Conservation (phyloP, 2,797 vertebrate genomes). For the Anabas testudineus region DNA sequence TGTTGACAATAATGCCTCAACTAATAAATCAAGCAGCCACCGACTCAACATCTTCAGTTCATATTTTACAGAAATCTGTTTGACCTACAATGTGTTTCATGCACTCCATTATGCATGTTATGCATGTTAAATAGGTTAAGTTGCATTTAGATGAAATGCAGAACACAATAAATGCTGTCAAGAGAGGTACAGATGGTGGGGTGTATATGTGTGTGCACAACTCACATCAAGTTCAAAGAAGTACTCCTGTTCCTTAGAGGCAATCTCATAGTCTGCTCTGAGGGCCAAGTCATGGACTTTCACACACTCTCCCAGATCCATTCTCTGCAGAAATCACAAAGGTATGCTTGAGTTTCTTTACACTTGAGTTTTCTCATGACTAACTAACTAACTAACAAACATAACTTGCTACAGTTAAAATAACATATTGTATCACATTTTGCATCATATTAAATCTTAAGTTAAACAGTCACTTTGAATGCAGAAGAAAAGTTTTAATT, state of each 20-base stretch:
- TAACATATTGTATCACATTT: background rate
- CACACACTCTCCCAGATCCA: slow-evolving; percentile 98
- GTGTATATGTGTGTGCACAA: background rate
- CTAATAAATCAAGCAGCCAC: background rate
- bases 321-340: slow-evolving; percentile 85
- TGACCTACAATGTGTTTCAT: background rate
- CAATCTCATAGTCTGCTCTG: slow-evolving; percentile 98
- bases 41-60: too few relatives aligned
- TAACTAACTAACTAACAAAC: too few relatives aligned
- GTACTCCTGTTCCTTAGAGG: slow-evolving; percentile 97
- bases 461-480: background rate
- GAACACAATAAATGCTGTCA: background rate
- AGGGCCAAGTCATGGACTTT: slow-evolving; percentile 98
- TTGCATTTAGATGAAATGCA: background rate
- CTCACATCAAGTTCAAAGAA: slow-evolving; percentile 99
- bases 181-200: background rate
- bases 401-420: background rate
- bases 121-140: too few relatives aligned
- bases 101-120: too few relatives aligned
- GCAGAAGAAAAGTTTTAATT: background rate
- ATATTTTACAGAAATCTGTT: too few relatives aligned
- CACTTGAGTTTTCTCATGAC: background rate
- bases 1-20: background rate
- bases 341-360: background rate
- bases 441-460: background rate